Evolutionary conservation across 2,113 vertebrate species (phyloP), one percentile per base, ranked within the genome.

Genomic region (Scolopax mira): DNA sequence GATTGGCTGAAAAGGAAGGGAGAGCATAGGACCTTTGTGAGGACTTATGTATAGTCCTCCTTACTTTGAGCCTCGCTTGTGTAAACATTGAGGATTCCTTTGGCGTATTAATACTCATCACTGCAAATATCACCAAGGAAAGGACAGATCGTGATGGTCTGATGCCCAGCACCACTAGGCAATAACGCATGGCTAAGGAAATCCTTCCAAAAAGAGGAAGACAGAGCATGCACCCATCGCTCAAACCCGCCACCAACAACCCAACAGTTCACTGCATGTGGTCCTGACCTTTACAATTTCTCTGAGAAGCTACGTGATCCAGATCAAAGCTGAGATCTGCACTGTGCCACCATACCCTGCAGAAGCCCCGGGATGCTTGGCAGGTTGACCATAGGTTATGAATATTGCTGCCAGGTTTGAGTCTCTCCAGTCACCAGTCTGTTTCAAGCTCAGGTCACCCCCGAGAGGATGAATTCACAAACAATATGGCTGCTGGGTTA

Each of bases 171-270:
- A 67, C 12, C 69, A 51, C 51, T 14, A 21, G 44, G 22, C 11
- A 70, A 12, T 27, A 60, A 13, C 0, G 1, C 0, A 0, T 35
- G 22, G 11, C 39, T 70, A 83, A 79, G 55, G 49, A 89, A 87
- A 55, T 31, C 17, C 48, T 73, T 49, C 54, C 31, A 83, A 78
- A 71, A 71, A 3, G 41, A 67, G 21, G 39, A 94, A 80, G 27
- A 7, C 64, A 73, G 51, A 85, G 31, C 18, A 30, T 24, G 10
- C 30, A 57, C 16, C n/a, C 66, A 42, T 19, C 30, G 18, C 27
- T 85, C 44, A 70, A 72, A 44, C 31, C 30, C 41, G 4, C 51
- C 37, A 46, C 2, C 1, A 8, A 39, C n/a, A 79, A 52, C 6
- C 4, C 48, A 57, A 42, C 22, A 37, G 10, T 18, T 73, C 58